Base-by-base conservation (phyloP, 2,113 vertebrate species). In the Columba janthina region DNA sequence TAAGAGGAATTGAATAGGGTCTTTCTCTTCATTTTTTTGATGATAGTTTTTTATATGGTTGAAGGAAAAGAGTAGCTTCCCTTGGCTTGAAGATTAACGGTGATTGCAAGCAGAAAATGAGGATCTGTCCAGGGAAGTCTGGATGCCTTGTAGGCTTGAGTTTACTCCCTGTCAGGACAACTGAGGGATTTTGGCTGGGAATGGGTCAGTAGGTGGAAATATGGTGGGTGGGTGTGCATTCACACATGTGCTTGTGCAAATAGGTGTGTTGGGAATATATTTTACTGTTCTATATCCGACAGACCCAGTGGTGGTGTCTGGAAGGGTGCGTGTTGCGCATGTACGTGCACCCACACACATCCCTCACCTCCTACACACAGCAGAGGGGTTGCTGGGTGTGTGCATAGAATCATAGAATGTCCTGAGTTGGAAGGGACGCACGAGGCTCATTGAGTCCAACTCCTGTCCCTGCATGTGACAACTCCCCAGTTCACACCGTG, bases 171-270 rank as follows among this genome's bases (percentile, higher is more conserved):
- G 12, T 11, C n/a, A 32, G 79, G 70, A 48, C 3, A 53, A 5
- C 28, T n/a, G 11, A 22, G 24, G 36, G 9, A 21, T 73, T 71
- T 67, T n/a, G n/a, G 10, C 15, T 74, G 48, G 31, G 10, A 81
- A 69, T 46, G 25, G n/a, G 34, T 61, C n/a, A 28, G 6, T 19
- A 25, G 48, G 40, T 20, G 31, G 17, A 12, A 61, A 42, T 32
- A n/a, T 8, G 21, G 25, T 32, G 56, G 15, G 12, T 28, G 31
- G 8, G n/a, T 28, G 54, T 10, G 10, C 15, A 9, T 31, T 57
- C 9, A 28, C 34, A 5, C 0, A 10, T 12, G n/a, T 50, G 21
- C 28, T 42, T n/a, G 20, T 58, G 58, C 3, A 1, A 65, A 51
- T 25, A 15, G 3, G 6, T n/a, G 18, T 20, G 18, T 38, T 60